Evolutionary conservation across 2,113 vertebrate species (phyloP), one percentile per base, ranked within the genome.

Genomic region (Nannobrachium achirus): DNA sequence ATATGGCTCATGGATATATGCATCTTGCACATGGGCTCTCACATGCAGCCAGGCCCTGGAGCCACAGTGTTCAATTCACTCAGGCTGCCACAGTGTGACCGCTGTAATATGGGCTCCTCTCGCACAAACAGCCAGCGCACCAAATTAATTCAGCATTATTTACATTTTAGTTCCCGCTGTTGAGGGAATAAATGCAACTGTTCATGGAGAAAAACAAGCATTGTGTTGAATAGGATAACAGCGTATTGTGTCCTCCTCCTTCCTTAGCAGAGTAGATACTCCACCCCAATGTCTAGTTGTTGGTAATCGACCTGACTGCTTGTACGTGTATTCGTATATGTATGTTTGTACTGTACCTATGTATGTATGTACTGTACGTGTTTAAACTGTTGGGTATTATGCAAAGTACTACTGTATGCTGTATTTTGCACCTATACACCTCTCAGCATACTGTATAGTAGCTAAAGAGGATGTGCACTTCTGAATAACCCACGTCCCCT

Each of bases 231-330:
- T 59, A 55, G 65, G 65, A 46, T 71, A 61, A 61, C 71, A 73
- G 79, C 3, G 85, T 84, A 70, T 74, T 75, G 80, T 83, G 65
- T 60, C 73, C 87, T 78, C 55, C 81, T 89, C 87, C 89, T 87
- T 91, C 77, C 85, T 90, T 73, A 80, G 88, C 84, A 33, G 69
- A 66, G 79, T 81, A 68, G 79, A 63, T 74, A 65, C 60, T 58
- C 55, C 76, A 72, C 80, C 50, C 59, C 63, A 71, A 60, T 78
- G 65, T 71, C 46, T 66, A 71, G 70, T 71, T 51, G 63, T 73
- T 70, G 66, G 76, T 71, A n/a, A 52, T 84, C 53, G 20, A 75
- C 75, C 73, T 73, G 16, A 89, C 66, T 72, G 82, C 80, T 82
- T 84, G 69, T 77, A 55, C 64, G 51, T 73, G 73, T 87, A 63